Conservation (phyloP, 2,797 vertebrate species). For the Caiman crocodilus region DNA sequence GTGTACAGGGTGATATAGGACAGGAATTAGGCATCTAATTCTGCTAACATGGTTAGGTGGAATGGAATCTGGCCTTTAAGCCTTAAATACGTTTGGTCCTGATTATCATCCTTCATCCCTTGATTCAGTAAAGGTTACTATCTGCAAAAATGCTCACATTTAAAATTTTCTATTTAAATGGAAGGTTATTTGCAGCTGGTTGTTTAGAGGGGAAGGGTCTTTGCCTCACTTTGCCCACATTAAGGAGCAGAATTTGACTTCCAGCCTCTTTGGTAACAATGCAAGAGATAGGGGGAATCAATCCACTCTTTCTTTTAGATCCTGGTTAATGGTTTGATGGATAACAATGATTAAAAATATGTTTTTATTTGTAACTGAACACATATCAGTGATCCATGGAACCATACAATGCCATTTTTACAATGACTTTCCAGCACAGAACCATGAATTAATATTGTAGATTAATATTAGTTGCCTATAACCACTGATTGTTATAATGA, state of each 20-base stretch:
- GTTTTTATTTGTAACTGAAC: neutral
- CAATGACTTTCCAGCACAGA: fast-evolving
- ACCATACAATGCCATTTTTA: fast-evolving
- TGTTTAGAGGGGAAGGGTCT: neutral
- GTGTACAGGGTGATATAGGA: too few relatives aligned
- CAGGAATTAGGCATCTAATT: too few relatives aligned
- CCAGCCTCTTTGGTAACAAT: neutral
- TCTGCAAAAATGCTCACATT: neutral
- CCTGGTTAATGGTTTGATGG: neutral
- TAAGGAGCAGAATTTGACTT: neutral
- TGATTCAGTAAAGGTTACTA: neutral
- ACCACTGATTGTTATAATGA: neutral
- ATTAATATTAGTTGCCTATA: neutral
- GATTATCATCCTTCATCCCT: neutral
- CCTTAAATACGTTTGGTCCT: neutral
- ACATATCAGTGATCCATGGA: neutral
- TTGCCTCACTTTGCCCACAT: neutral
- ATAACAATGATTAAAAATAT: fast-evolving
- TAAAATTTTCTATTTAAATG: neutral
- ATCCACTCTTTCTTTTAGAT: neutral
- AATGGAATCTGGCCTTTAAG: too few relatives aligned
- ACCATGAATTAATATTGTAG: neutral
- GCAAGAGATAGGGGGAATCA: neutral
- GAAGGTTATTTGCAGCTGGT: neutral
- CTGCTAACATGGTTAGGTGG: too few relatives aligned